phyloP scores from a whole-genome alignment of 2,888 invertebrate genomes.

The Diogma glabrata region DNA sequence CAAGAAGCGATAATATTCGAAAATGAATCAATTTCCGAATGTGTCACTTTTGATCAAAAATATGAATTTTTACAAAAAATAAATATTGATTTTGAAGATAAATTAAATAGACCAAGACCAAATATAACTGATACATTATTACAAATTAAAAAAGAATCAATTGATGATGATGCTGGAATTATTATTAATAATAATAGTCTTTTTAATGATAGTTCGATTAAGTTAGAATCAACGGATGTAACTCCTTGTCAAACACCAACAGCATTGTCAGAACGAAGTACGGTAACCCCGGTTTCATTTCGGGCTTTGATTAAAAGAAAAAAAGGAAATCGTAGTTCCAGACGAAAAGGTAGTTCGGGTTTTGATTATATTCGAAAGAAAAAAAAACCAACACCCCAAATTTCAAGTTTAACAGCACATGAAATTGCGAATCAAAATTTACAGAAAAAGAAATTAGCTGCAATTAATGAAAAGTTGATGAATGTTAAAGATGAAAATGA shows the following conservation, averaged over 20 bases:
- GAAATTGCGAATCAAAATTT: conserved; percentile 30
- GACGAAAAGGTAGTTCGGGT: conserved; percentile 35
- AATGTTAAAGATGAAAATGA: conserved; percentile 40
- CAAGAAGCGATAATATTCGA: conserved; percentile 7
- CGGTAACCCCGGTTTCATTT: conserved; percentile 25
- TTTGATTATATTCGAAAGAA: conserved; percentile 86
- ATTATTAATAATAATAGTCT: background rate
- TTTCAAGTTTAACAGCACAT: conserved; percentile 34
- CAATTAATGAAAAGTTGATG: conserved; percentile 16
- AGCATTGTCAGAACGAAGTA: conserved; percentile 16
- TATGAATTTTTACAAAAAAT: conserved; percentile 33
- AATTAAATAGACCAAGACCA: conserved; percentile 14
- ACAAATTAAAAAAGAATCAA: background rate
- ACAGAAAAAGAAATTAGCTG: conserved; percentile 34
- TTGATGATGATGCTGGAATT: background rate
- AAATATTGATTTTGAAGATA: conserved; percentile 19
- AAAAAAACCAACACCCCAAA: conserved; percentile 54
- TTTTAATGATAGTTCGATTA: background rate
- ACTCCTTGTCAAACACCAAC: conserved; percentile 26
- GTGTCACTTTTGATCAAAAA: conserved; percentile 28
- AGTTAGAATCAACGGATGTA: background rate
- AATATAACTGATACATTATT: background rate
- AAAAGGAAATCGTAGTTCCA: conserved; percentile 21
- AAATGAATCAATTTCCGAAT: conserved; percentile 9
- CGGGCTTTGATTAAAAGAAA: conserved; percentile 27